Evolutionary conservation across 2,888 invertebrate species (phyloP).

Genomic region (Trachelus tabidus): DNA sequence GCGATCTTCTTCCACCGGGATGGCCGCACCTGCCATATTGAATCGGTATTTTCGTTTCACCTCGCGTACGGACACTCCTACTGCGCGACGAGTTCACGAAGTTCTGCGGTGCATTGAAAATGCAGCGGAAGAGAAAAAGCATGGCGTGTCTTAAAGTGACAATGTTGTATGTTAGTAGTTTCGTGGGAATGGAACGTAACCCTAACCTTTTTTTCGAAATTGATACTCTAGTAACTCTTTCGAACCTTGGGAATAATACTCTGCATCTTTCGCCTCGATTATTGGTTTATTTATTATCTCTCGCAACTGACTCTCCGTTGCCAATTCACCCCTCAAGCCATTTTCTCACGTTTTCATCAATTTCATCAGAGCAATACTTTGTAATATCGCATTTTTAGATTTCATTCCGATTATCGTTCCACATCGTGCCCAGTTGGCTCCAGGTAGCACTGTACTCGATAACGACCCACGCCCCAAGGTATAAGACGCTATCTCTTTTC

Average conservation of each 20-base stretch:
- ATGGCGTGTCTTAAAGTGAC: neutral
- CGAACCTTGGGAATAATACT: neutral
- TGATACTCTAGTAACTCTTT: neutral
- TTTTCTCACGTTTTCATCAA: neutral
- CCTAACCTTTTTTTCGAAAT: neutral
- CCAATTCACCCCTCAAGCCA: no score
- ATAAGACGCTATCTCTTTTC: neutral
- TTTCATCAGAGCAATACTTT: neutral
- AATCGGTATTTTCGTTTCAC: slow-evolving; percentile 28
- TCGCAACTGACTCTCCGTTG: no score
- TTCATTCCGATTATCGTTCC: neutral
- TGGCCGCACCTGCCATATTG: slow-evolving; percentile 53
- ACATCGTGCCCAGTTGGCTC: neutral
- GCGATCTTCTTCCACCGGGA: neutral
- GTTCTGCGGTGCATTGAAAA: neutral
- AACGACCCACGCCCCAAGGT: neutral
- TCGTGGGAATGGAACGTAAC: neutral
- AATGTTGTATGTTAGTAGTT: neutral
- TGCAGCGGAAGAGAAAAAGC: neutral
- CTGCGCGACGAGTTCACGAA: neutral
- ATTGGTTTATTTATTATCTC: no score
- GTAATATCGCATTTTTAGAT: neutral
- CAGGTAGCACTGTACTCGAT: neutral
- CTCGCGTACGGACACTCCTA: neutral
- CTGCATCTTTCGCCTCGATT: neutral